Evolutionary conservation across 2,888 invertebrate species (phyloP), one percentile per base, ranked within the genome.

Genomic region (Alloscopus bannaensis): DNA sequence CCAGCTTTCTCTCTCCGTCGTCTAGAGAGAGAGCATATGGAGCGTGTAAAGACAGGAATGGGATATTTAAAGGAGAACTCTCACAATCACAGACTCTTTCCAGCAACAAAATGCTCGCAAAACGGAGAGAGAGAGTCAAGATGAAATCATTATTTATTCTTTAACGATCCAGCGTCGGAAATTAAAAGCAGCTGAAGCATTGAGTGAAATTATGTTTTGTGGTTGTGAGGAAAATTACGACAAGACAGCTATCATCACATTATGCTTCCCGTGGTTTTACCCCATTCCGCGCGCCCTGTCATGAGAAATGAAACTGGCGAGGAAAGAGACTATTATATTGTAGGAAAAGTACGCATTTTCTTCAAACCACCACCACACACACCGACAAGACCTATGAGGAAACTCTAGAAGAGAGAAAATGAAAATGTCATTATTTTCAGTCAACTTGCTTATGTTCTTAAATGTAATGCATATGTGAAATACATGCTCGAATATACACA

Each of bases 131-230:
- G n/a, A n/a, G n/a, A n/a, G n/a, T n/a, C 50, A 52, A 66, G 31
- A 66, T 65, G 28, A 45, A 64, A 40, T 65, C 65, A 50, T 66
- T 31, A 66, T 26, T 50, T 50, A 66, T 66, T 52, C 50, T 3
- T 22, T 45, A 66, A 31, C 24, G 50, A 45, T 8, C 11, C 40
- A 1, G 29, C 22, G 66, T 31, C 45, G 66, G 31, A 66, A 66
- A 66, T 66, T 66, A 66, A 66, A 50, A 52, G 66, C 52, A 52
- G 66, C 31, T 40, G 42, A 62, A 62, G 62, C 42, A 62, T 29
- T 62, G 62, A 42, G 62, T 24, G 28, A 62, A 42, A 62, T 24
- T 20, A 42, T 62, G 62, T 42, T 42, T 26, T 62, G 40, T 42
- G 26, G 26, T 42, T 42, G 20, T 40, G 40, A 22, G 29, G 42